Conservation (phyloP, 2,888 invertebrate genomes). For the Marasmarcha lunaedactyla region DNA sequence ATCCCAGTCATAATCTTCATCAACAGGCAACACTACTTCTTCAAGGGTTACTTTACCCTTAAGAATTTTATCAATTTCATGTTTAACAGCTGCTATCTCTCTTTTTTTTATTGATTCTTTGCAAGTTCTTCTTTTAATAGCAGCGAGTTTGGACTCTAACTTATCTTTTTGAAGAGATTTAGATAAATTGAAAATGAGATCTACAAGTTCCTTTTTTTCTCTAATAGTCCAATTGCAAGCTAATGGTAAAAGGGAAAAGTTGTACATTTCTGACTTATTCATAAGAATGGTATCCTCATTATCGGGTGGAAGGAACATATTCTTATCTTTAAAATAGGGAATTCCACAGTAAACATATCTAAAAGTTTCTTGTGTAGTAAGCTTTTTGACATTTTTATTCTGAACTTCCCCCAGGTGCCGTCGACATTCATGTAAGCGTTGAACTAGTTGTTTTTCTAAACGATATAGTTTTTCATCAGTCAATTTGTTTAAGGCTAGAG, state of each 20-base stretch:
- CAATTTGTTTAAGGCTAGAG: slow-evolving; percentile 42
- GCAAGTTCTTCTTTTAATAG: slow-evolving; percentile 6
- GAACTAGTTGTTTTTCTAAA: slow-evolving; percentile 34
- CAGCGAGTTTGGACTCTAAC: slow-evolving; percentile 2
- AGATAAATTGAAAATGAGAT: slow-evolving; percentile 51
- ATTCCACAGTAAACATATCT: slow-evolving; percentile 45
- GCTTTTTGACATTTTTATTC: not conserved
- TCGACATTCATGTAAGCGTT: slow-evolving; percentile 38
- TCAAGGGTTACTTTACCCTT: slow-evolving; percentile 25
- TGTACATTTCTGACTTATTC: slow-evolving; percentile 38
- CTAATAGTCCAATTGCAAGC: slow-evolving; percentile 66
- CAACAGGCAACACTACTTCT: slow-evolving; percentile 36
- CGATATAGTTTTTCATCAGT: slow-evolving; percentile 34
- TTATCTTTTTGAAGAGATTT: slow-evolving; percentile 16
- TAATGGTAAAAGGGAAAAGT: slow-evolving; percentile 52
- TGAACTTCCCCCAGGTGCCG: slow-evolving; percentile 27
- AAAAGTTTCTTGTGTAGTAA: not conserved
- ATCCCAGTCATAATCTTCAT: slow-evolving; percentile 71
- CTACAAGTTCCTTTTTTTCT: slow-evolving; percentile 67
- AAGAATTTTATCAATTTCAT: no score
- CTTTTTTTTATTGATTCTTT: slow-evolving; percentile 7
- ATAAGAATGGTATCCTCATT: slow-evolving; percentile 71
- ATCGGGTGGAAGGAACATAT: slow-evolving; percentile 60
- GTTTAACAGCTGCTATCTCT: slow-evolving; percentile 24
- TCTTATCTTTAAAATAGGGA: slow-evolving; percentile 77